Base-by-base conservation (phyloP, 2,888 invertebrate species). In the Holacanthella duospinosa region DNA sequence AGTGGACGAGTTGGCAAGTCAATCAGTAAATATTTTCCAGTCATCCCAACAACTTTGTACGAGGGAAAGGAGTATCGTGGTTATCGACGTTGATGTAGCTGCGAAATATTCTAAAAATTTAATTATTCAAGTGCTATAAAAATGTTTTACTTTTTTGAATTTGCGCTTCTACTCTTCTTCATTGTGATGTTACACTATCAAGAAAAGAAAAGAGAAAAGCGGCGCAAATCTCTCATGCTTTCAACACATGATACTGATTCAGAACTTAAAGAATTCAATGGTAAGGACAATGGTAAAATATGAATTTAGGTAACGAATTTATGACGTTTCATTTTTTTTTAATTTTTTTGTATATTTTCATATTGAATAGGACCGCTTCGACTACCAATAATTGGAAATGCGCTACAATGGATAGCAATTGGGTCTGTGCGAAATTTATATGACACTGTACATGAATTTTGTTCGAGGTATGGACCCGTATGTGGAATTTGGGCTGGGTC, bases 401-500 rank as follows among this genome's bases (percentile, higher is more conserved):
- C 48, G 16, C 21, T 57, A 4, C 61, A 61, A 27, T 61, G 55
- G 26, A 1, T 57, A 2, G 27, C 28, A 19, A 43, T 61, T 27
- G 28, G 28, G 21, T 21, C 25, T 12, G 24, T 43, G 16, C 29
- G 24, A 16, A 44, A 43, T 12, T 25, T 61, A 19, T 44, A 56
- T 21, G 44, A 57, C 29, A 44, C 61, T 48, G 12, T 56, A 16
- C 55, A 56, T 1, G 28, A 24, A 4, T 56, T 61, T 21, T 21
- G 48, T 19, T 44, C 43, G 16, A 56, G 56, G 28, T 61, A 61
- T 44, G 61, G 61, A 21, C 0, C 57, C 9, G 43, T 61, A n/a
- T 61, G 61, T 48, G 61, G 61, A 2, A 1, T 61, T 19, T 61
- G 29, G 26, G 57, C 56, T 26, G 61, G 61, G 1, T 57, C 61